A percentile compares a stretch with the other conserved stretches of the same genome.
These are phyloP conservation scores for Psittacula echo DNA, from an alignment of 2,797 vertebrate genomes.

Conservation along the genomic window DNA sequence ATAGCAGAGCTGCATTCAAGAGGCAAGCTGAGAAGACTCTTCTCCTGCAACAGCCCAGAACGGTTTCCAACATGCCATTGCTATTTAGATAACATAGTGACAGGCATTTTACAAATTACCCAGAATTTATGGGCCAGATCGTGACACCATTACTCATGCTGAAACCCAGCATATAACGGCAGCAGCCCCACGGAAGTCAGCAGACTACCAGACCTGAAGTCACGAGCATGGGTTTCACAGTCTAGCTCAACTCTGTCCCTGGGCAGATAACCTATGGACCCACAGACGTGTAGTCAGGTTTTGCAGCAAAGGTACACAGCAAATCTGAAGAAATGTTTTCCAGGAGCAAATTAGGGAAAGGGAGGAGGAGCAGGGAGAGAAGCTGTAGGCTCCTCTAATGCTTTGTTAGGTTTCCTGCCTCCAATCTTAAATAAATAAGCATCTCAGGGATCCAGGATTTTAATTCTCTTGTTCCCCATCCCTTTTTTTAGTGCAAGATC, in stretches of 20 bases:
- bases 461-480: background rate
- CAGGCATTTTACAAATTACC: conserved; percentile 30
- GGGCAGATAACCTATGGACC: background rate
- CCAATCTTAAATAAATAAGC: background rate
- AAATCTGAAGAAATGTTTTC: background rate
- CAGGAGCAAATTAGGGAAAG: background rate
- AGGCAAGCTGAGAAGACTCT: background rate
- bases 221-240: background rate
- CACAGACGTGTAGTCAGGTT: background rate
- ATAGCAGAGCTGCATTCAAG: background rate
- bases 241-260: background rate
- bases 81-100: background rate
- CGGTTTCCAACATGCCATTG: background rate
- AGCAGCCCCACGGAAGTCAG: background rate
- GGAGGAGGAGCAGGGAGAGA: background rate
- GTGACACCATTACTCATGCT: background rate
- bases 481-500: background rate
- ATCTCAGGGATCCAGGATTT: background rate
- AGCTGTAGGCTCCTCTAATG: background rate
- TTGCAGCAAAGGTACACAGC: background rate
- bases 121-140: background rate
- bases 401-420: background rate
- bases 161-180: background rate
- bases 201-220: background rate
- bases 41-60: background rate